Conservation (phyloP, 2,113 vertebrate genomes). For the Tichodroma muraria region DNA sequence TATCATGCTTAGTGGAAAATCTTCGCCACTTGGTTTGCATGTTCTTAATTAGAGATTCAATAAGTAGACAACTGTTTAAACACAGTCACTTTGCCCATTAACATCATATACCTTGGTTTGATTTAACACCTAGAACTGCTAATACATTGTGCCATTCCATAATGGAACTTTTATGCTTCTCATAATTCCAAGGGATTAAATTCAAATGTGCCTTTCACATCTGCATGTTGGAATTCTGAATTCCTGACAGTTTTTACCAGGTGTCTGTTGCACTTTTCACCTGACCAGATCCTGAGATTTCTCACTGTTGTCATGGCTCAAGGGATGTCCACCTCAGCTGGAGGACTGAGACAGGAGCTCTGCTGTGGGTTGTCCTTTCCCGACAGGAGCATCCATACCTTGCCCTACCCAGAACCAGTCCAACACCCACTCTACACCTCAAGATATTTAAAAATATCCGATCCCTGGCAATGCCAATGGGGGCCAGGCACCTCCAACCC, state of each 20-base stretch:
- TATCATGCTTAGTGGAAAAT: conserved; percentile 14
- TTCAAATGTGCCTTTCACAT: not conserved
- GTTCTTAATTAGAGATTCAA: conserved; percentile 36
- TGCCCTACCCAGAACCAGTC: not conserved
- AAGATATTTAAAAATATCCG: not conserved
- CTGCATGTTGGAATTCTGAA: not conserved
- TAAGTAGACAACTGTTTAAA: conserved; percentile 42
- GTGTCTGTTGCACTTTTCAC: rapidly evolving
- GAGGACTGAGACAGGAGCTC: not conserved
- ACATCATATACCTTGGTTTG: not conserved
- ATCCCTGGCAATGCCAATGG: not conserved
- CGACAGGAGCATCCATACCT: not conserved
- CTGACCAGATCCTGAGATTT: rapidly evolving
- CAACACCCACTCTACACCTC: not conserved
- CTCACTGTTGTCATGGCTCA: rapidly evolving
- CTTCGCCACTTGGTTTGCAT: not conserved
- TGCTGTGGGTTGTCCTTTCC: not conserved
- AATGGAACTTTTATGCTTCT: not conserved
- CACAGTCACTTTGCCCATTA: not conserved
- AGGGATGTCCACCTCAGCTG: rapidly evolving
- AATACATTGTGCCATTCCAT: not conserved
- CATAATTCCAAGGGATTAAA: not conserved
- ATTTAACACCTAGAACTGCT: not conserved
- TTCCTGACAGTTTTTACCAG: not conserved
- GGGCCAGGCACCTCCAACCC: not conserved